Base-by-base conservation (phyloP, 1,140 invertebrate genomes). In the Megalopta genalis region DNA sequence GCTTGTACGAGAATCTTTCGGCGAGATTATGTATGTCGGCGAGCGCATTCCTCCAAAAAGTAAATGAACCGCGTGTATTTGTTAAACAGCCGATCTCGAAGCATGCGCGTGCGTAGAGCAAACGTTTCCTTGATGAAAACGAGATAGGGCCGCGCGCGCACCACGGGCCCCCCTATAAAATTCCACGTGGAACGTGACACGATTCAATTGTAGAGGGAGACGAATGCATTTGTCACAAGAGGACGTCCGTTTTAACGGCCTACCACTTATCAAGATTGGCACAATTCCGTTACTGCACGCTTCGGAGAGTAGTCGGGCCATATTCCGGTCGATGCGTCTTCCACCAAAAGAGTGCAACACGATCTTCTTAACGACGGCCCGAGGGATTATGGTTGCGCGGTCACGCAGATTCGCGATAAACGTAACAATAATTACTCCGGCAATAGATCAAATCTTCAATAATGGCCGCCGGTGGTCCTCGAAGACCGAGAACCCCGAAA, bases 221-320 rank as follows among this genome's bases (percentile, higher is more conserved):
- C 39, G 64, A 66, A 66, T 25, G 64, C 16, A 66, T 66, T 66
- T 66, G 64, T 39, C 39, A 46, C 64, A 39, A 6, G n/a, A 18
- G 8, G 64, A 25, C 64, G 64, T 65, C 23, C 39, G 21, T 42
- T 65, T 65, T 42, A 65, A 65, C 63, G 37, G 21, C 37, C 37
- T 6, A 16, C 9, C 39, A n/a, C 64, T 66, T 66, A 66, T 66
- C 64, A 25, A 46, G 64, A 66, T 66, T 25, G 64, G 9, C 39
- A 25, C 42, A 16, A n/a, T 18, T 66, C 21, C 64, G 42, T 49
- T 25, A 46, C 12, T n/a, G 10, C 64, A 8, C 27, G 60, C 39
- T 65, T 23, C n/a, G 14, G 39, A 27, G 39, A 25, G 21, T 10
- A 42, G 14, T 10, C 21, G 21, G 27, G 21, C 63, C 9, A 21